Conservation (phyloP, 2,113 vertebrate species). For the Hypanus sabinus region DNA sequence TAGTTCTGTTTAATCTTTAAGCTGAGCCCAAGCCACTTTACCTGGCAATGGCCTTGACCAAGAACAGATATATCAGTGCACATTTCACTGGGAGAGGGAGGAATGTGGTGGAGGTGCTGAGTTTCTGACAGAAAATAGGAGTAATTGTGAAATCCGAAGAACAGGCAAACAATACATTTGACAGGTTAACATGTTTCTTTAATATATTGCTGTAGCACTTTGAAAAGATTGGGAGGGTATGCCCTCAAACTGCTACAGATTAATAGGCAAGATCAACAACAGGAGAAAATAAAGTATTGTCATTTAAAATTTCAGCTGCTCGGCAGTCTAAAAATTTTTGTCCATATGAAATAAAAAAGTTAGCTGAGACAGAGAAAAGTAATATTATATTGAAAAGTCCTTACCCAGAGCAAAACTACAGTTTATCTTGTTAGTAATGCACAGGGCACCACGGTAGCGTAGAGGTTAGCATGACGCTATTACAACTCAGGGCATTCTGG, state of each 20-base stretch:
- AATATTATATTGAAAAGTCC: background rate
- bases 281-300: background rate
- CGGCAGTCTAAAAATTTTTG: background rate
- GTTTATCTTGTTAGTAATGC: background rate
- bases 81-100: slow-evolving; percentile 13
- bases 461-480: too few relatives aligned
- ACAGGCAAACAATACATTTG: slow-evolving; percentile 20
- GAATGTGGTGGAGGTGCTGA: slow-evolving; percentile 37
- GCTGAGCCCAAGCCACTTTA: slow-evolving; percentile 11
- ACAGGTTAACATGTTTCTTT: slow-evolving; percentile 3
- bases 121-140: slow-evolving; percentile 29
- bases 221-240: background rate
- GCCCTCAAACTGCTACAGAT: background rate
- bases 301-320: background rate
- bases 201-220: background rate
- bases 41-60: slow-evolving; percentile 29
- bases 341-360: background rate
- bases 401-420: background rate
- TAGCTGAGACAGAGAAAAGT: background rate
- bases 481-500: too few relatives aligned
- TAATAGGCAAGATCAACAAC: slow-evolving; percentile 1
- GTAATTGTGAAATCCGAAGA: slow-evolving; percentile 23
- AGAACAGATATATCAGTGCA: slow-evolving; percentile 21
- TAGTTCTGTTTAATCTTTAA: slow-evolving; percentile 33
- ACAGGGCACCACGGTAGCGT: too few relatives aligned